These are phyloP conservation scores for Taenioides sp. DNA, from an alignment of 2,797 vertebrate genomes.

Conservation along the genomic window DNA sequence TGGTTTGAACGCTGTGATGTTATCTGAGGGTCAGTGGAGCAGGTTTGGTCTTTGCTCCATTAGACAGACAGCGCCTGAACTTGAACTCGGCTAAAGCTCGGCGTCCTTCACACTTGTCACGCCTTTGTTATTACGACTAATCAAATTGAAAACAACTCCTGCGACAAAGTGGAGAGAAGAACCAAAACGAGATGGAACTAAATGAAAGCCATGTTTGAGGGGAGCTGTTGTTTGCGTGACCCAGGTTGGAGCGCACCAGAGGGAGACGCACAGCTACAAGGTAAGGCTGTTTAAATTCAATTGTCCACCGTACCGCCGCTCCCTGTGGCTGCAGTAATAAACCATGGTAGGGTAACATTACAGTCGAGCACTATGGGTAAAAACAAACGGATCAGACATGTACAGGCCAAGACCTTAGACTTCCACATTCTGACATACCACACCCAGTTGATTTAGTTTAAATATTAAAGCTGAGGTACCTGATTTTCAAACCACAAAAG, in stretches of 20 bases:
- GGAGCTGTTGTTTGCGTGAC: conserved; percentile 57
- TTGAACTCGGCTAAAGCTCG: conserved; percentile 45
- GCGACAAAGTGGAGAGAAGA: conserved; percentile 49
- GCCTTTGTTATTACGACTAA: conserved; percentile 57
- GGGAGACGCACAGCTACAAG: conserved; percentile 49
- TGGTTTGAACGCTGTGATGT: neutral
- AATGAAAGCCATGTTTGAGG: conserved; percentile 29
- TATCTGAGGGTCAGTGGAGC: conserved; percentile 20
- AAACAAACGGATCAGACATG: conserved; percentile 3
- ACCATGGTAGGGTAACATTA: conserved; percentile 51
- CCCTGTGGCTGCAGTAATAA: conserved; percentile 63
- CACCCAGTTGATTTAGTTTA: neutral
- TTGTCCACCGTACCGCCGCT: conserved; percentile 54
- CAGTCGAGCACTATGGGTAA: conserved; percentile 23
- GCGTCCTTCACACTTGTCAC: conserved; percentile 67
- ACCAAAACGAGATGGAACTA: conserved; percentile 23
- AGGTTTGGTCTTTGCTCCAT: conserved; percentile 17
- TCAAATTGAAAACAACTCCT: conserved; percentile 65
- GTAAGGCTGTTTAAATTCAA: conserved; percentile 62
- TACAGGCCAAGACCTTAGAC: conserved; percentile 2
- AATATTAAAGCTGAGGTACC: neutral
- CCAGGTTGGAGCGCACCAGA: conserved; percentile 41
- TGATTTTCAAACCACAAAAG: no score
- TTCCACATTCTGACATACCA: neutral
- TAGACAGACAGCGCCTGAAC: conserved; percentile 39